Evolutionary conservation across 2,113 vertebrate genomes (phyloP), one percentile per base, ranked within the genome.

Genomic region (Isichthys henryi): DNA sequence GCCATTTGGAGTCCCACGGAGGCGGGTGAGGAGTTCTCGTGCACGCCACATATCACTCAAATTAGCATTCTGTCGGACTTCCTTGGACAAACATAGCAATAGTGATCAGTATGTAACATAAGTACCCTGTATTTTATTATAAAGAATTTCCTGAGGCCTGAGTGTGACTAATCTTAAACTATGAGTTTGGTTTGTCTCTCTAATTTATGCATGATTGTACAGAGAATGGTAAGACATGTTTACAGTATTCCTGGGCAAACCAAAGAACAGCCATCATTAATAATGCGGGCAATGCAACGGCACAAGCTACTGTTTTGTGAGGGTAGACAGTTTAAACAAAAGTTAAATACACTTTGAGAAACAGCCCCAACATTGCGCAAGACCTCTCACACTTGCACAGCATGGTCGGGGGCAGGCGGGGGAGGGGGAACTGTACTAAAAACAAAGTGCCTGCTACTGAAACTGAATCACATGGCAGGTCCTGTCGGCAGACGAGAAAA

Each of bases 391-490:
- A 27, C 9, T 35, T 31, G 77, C 23, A 1, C 21, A 31, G 21
- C 84, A 13, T 48, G 23, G 91, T 92, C 90, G 70, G 82, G 89
- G 90, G 90, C 50, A 7, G 52, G 82, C 80, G 91, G 92, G 53
- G 86, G 91, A 15, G 13, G 70, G 53, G 17, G 90, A 56, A 70
- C 62, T 31, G 62, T 13, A 70, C 62, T 70, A 93, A 92, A 94
- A 94, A 94, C 93, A 94, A 92, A 93, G 31, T 89, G 92, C 89
- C 88, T 90, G 92, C 70, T 85, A 91, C 92, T 92, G 90, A 93
- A 93, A 92, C 90, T 88, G 52, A 89, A 92, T 92, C 95, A 95
- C 94, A 94, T 95, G 95, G 94, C 92, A 88, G 89, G 89, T 62
- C 88, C 91, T 89, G 89, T 93, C 93, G 94, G 94, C 94, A 94